phyloP scores from a whole-genome alignment of 2,888 invertebrate species.

The Incurvaria masculella region DNA sequence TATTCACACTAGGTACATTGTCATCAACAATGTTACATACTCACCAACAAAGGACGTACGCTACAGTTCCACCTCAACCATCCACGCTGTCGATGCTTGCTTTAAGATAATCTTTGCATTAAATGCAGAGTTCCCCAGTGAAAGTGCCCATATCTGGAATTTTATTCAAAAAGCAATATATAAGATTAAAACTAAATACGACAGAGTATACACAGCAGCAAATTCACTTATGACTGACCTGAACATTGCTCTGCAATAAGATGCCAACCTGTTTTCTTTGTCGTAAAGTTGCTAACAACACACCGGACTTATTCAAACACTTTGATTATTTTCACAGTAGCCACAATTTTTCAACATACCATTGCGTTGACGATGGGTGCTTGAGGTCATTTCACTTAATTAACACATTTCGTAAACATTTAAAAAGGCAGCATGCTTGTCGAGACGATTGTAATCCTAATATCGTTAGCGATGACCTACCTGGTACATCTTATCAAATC shows the following conservation, averaged over 20 bases:
- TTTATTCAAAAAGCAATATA: background rate
- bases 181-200: background rate
- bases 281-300: background rate
- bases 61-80: background rate
- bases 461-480: background rate
- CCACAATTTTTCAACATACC: background rate
- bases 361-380: background rate
- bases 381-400: slow-evolving; percentile 7
- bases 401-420: slow-evolving; percentile 10
- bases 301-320: background rate
- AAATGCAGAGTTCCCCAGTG: background rate
- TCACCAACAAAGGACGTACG: background rate
- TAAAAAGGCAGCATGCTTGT: background rate
- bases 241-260: background rate
- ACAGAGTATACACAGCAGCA: background rate
- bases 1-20: background rate
- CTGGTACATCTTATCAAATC: too few species aligned
- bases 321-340: background rate
- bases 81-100: background rate
- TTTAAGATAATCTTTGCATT: background rate
- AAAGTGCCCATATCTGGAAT: background rate
- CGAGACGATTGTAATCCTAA: background rate
- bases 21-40: background rate
- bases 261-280: background rate
- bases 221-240: background rate